A percentile compares a stretch with the other conserved stretches of the same genome.
Conservation (phyloP, 2,797 vertebrate species). For the Myotis myotis region DNA sequence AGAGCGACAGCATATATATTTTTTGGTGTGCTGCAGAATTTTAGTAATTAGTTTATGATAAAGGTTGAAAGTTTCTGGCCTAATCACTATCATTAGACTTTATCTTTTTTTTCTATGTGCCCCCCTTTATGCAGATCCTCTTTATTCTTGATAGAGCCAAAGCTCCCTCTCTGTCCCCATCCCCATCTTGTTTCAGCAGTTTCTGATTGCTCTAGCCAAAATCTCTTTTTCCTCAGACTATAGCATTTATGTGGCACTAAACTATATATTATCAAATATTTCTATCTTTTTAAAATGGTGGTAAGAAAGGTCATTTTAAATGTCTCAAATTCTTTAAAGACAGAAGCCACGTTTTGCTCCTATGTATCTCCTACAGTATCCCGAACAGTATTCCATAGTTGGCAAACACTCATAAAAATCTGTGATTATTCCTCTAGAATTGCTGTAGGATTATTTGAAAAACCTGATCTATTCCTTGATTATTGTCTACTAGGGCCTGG, state of each 20-base stretch:
- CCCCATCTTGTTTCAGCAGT: not conserved
- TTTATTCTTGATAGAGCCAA: not conserved
- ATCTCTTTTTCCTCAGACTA: not conserved
- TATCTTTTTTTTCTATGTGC: not conserved
- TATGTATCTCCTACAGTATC: not conserved
- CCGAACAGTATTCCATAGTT: not conserved
- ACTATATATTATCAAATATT: not conserved
- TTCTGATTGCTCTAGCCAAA: not conserved
- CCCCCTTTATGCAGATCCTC: not conserved
- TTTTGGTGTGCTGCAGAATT: not conserved
- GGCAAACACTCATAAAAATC: not conserved
- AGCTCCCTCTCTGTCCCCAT: too few species aligned
- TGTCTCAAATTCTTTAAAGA: constrained; percentile 38
- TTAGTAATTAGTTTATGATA: not conserved
- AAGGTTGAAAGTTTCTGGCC: not conserved
- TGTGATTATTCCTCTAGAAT: not conserved
- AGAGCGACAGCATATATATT: not conserved
- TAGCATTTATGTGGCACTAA: not conserved
- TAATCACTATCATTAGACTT: not conserved
- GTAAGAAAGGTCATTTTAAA: constrained; percentile 26
- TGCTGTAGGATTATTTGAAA: constrained; percentile 9
- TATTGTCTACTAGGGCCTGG: not conserved
- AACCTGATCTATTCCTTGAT: not conserved
- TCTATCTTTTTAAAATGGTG: not conserved
- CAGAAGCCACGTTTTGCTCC: constrained; percentile 17